phyloP scores from a whole-genome alignment of 2,113 vertebrate species.

The Pipra filicauda region DNA sequence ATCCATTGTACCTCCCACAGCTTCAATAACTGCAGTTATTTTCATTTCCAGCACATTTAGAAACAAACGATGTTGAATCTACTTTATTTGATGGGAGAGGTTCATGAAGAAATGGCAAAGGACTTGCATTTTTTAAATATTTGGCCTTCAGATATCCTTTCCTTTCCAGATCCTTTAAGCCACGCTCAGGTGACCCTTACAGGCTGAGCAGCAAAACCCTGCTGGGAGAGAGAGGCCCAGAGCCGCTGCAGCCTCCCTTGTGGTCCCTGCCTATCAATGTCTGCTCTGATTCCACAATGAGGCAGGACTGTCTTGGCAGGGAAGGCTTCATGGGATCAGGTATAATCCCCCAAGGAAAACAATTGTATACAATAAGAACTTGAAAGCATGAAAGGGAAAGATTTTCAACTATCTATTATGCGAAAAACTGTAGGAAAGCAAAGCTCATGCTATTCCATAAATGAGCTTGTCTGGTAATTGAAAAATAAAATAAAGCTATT shows the following conservation, averaged over 20 bases:
- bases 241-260: background rate
- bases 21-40: slow-evolving; percentile 23
- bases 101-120: slow-evolving; percentile 57
- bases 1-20: slow-evolving; percentile 1
- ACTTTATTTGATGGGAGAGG: slow-evolving; percentile 38
- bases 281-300: background rate
- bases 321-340: slow-evolving; percentile 40
- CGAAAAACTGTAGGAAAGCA: background rate
- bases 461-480: background rate
- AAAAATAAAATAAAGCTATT: slow-evolving; percentile 46
- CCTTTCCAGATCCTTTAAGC: slow-evolving; percentile 22
- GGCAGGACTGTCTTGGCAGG: slow-evolving; percentile 23
- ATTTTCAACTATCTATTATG: slow-evolving; percentile 38
- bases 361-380: slow-evolving; percentile 24
- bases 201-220: slow-evolving; percentile 29
- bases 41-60: slow-evolving; percentile 48
- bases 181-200: slow-evolving; percentile 6
- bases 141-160: slow-evolving; percentile 17
- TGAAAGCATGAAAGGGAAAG: slow-evolving; percentile 45
- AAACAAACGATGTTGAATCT: slow-evolving; percentile 43
- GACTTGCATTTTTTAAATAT: slow-evolving; percentile 30
- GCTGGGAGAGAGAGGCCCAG: background rate
- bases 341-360: slow-evolving; percentile 47
- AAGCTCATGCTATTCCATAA: background rate
- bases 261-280: slow-evolving; percentile 23